These are phyloP conservation scores for Pocota personata DNA, from an alignment of 2,888 invertebrate species.

Conservation along the genomic window DNA sequence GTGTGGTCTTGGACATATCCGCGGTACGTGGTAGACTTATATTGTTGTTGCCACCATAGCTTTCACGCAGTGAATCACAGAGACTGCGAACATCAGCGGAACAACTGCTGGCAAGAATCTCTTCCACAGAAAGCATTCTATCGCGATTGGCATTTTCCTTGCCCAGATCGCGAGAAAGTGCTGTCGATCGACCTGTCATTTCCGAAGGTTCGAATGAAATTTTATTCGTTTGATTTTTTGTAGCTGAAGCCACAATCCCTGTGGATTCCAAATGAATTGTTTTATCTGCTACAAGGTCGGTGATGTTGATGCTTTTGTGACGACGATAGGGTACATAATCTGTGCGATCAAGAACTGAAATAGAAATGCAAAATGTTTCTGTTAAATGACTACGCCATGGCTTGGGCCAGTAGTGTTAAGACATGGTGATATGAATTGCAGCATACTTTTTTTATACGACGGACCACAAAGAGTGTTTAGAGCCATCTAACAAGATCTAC, in stretches of 20 bases:
- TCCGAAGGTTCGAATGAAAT: conserved; percentile 81
- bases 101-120: conserved; percentile 81
- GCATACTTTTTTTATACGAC: too few relatives aligned
- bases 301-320: conserved; percentile 78
- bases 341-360: conserved; percentile 62
- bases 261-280: conserved; percentile 80
- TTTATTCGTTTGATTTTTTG: conserved; percentile 71
- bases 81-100: conserved; percentile 79
- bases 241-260: conserved; percentile 66
- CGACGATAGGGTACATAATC: conserved; percentile 76
- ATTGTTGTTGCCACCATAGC: conserved; percentile 62
- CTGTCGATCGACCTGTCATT: conserved; percentile 81
- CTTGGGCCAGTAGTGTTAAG: too few relatives aligned
- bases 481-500: too few relatives aligned
- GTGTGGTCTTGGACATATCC: conserved; percentile 77
- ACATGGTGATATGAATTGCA: too few relatives aligned
- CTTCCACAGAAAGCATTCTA: conserved; percentile 77
- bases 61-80: conserved; percentile 74
- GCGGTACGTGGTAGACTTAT: conserved; percentile 80
- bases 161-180: conserved; percentile 74
- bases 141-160: conserved; percentile 51
- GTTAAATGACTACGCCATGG: neutral
- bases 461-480: too few relatives aligned
- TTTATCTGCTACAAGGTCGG: conserved; percentile 80
- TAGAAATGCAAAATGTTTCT: neutral